These are phyloP conservation scores for Geotrupes spiniger DNA, from an alignment of 2,888 invertebrate genomes.

Conservation along the genomic window DNA sequence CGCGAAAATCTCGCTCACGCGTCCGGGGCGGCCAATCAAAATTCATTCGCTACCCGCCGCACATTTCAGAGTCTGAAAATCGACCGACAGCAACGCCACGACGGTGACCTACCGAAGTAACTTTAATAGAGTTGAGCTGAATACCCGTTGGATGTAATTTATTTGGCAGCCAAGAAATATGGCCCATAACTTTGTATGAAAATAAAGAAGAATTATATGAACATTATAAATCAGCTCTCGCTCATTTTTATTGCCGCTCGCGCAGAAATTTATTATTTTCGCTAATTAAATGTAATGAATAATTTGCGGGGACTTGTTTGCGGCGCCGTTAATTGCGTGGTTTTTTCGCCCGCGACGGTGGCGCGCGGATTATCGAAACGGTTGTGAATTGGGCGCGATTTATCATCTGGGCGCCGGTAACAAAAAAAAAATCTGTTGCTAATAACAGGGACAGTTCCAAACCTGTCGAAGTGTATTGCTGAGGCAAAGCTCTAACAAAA, in stretches of 20 bases:
- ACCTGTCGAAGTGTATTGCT: no score
- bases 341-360: conserved; percentile 9
- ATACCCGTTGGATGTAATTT: conserved; percentile 51
- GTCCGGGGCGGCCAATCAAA: conserved; percentile 29
- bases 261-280: conserved; percentile 44
- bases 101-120: conserved; percentile 48
- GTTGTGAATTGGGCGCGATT: no score
- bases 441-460: no score
- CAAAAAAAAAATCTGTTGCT: no score
- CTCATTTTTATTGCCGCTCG: conserved; percentile 48
- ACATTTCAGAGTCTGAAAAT: conserved; percentile 26
- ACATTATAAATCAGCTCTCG: conserved; percentile 51
- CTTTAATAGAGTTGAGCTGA: conserved; percentile 52
- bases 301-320: conserved; percentile 25
- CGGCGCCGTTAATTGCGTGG: conserved; percentile 18
- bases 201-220: conserved; percentile 54
- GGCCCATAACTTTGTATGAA: conserved; percentile 53
- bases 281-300: conserved; percentile 45
- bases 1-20: no score
- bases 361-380: neutral
- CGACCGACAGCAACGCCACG: conserved; percentile 34
- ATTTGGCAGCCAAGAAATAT: conserved; percentile 52
- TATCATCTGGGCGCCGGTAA: no score
- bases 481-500: no score
- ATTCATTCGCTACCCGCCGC: conserved; percentile 27